phyloP scores from a whole-genome alignment of 2,888 invertebrate species.

The Allacma fusca region DNA sequence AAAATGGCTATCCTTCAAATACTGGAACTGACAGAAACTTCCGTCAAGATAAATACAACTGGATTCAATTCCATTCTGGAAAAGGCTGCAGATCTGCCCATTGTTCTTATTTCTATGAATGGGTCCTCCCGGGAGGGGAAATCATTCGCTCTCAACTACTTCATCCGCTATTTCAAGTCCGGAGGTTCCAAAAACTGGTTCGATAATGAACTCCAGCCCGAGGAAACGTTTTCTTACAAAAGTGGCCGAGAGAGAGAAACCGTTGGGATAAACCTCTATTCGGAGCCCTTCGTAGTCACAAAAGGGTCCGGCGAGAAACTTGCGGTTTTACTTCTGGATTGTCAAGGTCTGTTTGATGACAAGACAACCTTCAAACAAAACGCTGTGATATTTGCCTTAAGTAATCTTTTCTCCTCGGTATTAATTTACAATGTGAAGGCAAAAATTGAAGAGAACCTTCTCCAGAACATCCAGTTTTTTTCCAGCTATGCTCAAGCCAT shows the following conservation, averaged over 20 bases:
- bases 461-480: slow-evolving; percentile 40
- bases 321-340: slow-evolving; percentile 32
- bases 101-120: slow-evolving; percentile 33
- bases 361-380: slow-evolving; percentile 35
- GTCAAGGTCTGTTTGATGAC: slow-evolving; percentile 40
- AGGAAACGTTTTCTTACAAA: slow-evolving; percentile 62
- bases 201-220: neutral
- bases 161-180: slow-evolving; percentile 24
- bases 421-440: slow-evolving; percentile 35
- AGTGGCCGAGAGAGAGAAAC: slow-evolving; percentile 63
- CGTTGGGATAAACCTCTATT: slow-evolving; percentile 63
- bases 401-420: slow-evolving; percentile 38
- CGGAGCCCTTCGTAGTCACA: slow-evolving; percentile 63
- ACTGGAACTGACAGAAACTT: neutral
- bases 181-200: neutral
- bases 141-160: slow-evolving; percentile 38
- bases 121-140: slow-evolving; percentile 32
- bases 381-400: slow-evolving; percentile 39
- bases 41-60: neutral
- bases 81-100: slow-evolving; percentile 30
- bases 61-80: slow-evolving; percentile 2
- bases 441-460: slow-evolving; percentile 24
- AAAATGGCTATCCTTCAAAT: neutral
- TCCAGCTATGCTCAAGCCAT: slow-evolving; percentile 22
- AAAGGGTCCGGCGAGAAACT: slow-evolving; percentile 39